Evolutionary conservation across 92 coral and sea anemone species (phyloP).

Genomic region (Parazoanthus darwini): DNA sequence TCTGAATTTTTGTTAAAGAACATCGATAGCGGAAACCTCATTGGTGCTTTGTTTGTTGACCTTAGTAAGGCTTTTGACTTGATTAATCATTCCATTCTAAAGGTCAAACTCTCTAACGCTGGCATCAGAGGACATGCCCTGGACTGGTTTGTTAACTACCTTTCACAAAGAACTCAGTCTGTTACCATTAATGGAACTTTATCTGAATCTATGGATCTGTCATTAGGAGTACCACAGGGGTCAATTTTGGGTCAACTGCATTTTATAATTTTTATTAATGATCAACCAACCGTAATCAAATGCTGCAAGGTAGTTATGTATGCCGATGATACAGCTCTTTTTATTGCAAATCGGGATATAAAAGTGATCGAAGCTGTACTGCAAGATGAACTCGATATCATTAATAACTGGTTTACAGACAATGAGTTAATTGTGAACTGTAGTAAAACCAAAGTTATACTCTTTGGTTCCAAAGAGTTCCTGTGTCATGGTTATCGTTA

Average conservation of each 20-base stretch:
- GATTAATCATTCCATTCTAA: conserved; percentile 25
- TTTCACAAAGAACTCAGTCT: conserved; percentile 7
- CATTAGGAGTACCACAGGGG: too few relatives aligned
- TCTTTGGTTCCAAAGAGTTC: too few relatives aligned
- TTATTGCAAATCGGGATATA: too few relatives aligned
- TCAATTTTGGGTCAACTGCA: conserved; percentile 36
- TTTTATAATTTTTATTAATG: conserved; percentile 51
- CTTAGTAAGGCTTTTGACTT: conserved; percentile 36
- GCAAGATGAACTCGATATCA: conserved; percentile 24
- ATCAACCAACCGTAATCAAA: conserved; percentile 14
- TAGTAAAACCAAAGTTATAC: conserved; percentile 28
- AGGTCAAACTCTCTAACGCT: not conserved
- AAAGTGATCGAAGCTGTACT: not conserved
- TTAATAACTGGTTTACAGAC: conserved; percentile 32
- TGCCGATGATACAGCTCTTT: not conserved
- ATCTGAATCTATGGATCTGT: conserved; percentile 1
- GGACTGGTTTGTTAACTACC: conserved; percentile 39
- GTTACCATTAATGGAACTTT: conserved; percentile 35
- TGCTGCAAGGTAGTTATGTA: not conserved
- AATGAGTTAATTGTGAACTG: conserved; percentile 39
- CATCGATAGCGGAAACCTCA: conserved; percentile 38
- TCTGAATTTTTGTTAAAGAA: conserved; percentile 31
- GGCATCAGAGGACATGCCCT: conserved; percentile 18
- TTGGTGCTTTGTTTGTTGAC: conserved; percentile 31
- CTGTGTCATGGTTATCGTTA: not conserved